These are phyloP conservation scores for Campopleginae sp. DNA, from an alignment of 2,888 invertebrate species.

Conservation along the genomic window DNA sequence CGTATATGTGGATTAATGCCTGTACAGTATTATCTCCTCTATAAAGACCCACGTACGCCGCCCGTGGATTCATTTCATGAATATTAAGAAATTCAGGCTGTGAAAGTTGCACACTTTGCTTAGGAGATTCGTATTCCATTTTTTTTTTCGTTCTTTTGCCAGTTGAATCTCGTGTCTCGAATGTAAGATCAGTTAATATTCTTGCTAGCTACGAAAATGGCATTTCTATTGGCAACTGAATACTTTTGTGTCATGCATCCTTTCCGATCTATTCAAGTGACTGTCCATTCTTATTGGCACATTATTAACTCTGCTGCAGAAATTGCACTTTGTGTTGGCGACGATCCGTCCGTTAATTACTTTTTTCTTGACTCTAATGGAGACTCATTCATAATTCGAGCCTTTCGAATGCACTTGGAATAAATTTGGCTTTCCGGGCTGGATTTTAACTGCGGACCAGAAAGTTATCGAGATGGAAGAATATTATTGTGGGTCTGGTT, in stretches of 20 bases:
- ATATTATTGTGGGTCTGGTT: neutral
- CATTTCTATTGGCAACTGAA: neutral
- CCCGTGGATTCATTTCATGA: slow-evolving; percentile 54
- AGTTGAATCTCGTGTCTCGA: neutral
- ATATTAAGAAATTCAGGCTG: slow-evolving; percentile 55
- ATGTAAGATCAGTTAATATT: neutral
- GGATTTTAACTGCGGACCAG: neutral
- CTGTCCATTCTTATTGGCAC: neutral
- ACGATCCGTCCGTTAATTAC: neutral
- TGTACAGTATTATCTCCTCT: slow-evolving; percentile 27
- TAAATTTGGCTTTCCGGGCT: slow-evolving; percentile 1
- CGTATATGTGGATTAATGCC: slow-evolving; percentile 8
- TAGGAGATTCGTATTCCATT: slow-evolving; percentile 9
- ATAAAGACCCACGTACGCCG: slow-evolving; percentile 48
- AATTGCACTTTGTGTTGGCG: neutral
- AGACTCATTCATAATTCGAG: neutral
- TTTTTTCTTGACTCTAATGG: neutral
- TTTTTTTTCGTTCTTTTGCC: neutral
- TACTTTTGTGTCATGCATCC: neutral
- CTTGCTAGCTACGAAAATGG: neutral
- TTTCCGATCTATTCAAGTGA: neutral
- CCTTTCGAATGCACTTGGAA: neutral
- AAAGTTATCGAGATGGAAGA: slow-evolving; percentile 32
- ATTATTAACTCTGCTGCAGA: neutral
- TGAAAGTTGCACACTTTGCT: slow-evolving; percentile 58